Base-by-base conservation (phyloP, 2,113 vertebrate genomes). In the Rhea pennata region DNA sequence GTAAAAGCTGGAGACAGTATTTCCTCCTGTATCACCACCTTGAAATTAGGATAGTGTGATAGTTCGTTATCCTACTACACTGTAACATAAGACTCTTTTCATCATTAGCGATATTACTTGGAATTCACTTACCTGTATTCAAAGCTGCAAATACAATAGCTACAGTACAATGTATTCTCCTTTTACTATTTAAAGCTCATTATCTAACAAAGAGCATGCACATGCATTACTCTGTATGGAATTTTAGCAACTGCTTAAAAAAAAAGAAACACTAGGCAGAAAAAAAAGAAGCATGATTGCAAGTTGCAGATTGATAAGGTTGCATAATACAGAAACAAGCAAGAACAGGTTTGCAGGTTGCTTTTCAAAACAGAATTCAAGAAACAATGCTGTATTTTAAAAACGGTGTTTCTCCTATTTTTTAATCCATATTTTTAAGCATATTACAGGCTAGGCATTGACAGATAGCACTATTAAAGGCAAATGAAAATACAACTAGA, bases 51-150 rank as follows among this genome's bases (percentile, higher is more conserved):
- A 10, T 53, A 86, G 12, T 36, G 23, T 33, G 82, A 29, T 15
- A 78, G 7, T 40, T 4, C 24, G 19, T 44, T 20, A 3, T 22
- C 15, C 15, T 75, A 67, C 22, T 72, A 9, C 6, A 74, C 2
- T 3, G 12, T 26, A 61, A 3, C 4, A 3, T 16, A 19, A 9
- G 13, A 5, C 12, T 51, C n/a, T 62, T 17, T 73, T 44, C 10
- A 62, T n/a, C 31, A 19, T 39, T 53, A 92, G 6, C 10, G 15
- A 56, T 80, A 84, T 59, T 74, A 96, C 44, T 78, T 71, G 90
- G 86, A 96, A 96, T 93, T 61, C 58, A 98, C 98, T 98, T 98
- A 98, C 97, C 96, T 98, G 83, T n/a, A 59, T 87, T 91, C 84
- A 69, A 87, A 74, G 87, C 92, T n/a, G 19, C 36, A 97, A 96